A percentile compares a stretch with the other conserved stretches of the same genome.
Evolutionary conservation across 2,888 invertebrate species (phyloP).

Genomic region (Diachrysia chrysitis): DNA sequence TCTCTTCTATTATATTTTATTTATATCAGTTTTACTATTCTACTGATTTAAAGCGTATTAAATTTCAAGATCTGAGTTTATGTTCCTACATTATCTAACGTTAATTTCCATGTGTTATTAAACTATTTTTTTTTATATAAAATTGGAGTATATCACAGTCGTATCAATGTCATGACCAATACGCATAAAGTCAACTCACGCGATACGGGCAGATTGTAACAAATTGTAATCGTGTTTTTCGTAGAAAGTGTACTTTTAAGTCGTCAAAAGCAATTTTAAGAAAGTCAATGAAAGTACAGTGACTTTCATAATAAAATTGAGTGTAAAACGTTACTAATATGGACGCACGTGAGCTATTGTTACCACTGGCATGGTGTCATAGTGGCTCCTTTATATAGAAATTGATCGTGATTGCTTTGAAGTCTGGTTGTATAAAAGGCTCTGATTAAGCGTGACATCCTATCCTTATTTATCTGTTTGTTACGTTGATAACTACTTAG

Average conservation of each 20-base stretch:
- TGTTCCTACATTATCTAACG: too few relatives aligned
- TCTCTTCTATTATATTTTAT: too few relatives aligned
- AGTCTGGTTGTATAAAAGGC: not conserved
- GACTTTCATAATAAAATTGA: conserved; percentile 45
- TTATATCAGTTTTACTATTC: not conserved
- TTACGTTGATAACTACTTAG: not conserved
- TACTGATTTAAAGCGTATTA: too few relatives aligned
- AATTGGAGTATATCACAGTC: not conserved
- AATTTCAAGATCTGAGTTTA: too few relatives aligned
- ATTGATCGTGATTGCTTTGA: not conserved
- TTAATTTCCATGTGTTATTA: not conserved
- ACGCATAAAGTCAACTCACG: conserved; percentile 45
- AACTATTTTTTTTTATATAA: not conserved
- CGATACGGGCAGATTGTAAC: conserved; percentile 30
- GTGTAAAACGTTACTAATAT: conserved; percentile 49
- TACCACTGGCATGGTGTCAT: not conserved
- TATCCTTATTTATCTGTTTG: not conserved
- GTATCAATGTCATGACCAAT: conserved; percentile 41
- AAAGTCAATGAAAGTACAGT: conserved; percentile 47
- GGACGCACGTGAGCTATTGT: conserved; percentile 37
- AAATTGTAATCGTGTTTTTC: conserved; percentile 43
- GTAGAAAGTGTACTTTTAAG: conserved; percentile 48
- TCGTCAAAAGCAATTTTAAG: conserved; percentile 30
- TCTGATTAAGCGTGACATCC: not conserved
- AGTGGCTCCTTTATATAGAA: conserved; percentile 21